These are phyloP conservation scores for Jacana jacana DNA, from an alignment of 2,113 vertebrate genomes.

Conservation along the genomic window DNA sequence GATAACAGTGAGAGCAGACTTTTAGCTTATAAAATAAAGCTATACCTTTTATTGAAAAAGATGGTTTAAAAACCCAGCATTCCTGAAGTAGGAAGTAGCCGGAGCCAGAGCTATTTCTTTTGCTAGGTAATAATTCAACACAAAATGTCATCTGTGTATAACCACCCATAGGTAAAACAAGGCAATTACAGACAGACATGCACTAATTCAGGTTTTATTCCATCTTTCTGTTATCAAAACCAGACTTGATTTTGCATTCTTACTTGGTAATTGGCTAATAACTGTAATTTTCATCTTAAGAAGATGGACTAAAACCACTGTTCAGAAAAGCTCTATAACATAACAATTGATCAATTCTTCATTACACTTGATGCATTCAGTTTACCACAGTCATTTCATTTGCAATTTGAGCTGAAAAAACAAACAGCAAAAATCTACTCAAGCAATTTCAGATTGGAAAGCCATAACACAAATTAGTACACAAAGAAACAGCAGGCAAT, in stretches of 20 bases:
- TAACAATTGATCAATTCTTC: conserved; percentile 47
- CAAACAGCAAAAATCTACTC: conserved; percentile 25
- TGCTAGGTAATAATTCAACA: background rate
- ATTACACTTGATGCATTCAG: conserved; percentile 4
- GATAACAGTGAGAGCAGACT: background rate
- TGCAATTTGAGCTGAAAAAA: conserved; percentile 46
- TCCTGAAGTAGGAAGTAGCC: background rate
- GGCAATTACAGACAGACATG: background rate
- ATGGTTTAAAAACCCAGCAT: background rate
- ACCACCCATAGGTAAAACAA: background rate
- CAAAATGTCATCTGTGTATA: background rate
- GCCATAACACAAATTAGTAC: conserved; percentile 40
- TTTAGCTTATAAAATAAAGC: background rate
- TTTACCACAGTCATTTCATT: conserved; percentile 42
- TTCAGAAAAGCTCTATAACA: conserved; percentile 2
- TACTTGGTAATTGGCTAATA: conserved; percentile 31
- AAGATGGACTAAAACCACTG: background rate
- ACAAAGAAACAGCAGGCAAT: conserved; percentile 46
- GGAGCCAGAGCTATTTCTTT: background rate
- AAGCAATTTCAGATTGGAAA: conserved; percentile 47
- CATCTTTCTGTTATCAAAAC: background rate
- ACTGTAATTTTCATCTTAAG: conserved; percentile 36
- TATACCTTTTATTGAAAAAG: background rate
- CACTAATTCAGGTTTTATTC: background rate
- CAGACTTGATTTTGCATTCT: background rate